Base-by-base conservation (phyloP, 92 coral and sea anemone species). In the Montipora capitata region DNA sequence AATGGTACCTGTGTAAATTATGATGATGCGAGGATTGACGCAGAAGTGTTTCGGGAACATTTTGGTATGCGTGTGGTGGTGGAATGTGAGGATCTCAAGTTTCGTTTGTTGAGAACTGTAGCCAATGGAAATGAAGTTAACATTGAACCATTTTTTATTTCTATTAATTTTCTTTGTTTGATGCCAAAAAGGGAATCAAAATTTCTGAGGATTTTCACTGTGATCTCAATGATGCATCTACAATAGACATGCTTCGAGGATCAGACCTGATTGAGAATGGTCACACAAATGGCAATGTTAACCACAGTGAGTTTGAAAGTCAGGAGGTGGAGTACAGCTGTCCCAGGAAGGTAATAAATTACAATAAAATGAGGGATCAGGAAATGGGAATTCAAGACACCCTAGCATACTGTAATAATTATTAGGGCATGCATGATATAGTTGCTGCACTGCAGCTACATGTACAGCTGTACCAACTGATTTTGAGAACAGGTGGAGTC, bases 181-280 rank as follows among this genome's bases (percentile, higher is more conserved):
- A 98, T 80, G 98, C 94, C 41, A 92, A 96, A 88, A 91, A 87
- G 76, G 98, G 96, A 57, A 92, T 93, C 38, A 97, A 97, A 68
- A 82, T 97, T 45, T 96, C 99, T 0, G 99, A 97, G 74, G 99
- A 97, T 85, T 97, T 97, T 82, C 97, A 89, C 78, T 97, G 99
- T 74, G 99, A 97, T 82, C 92, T 97, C 18, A 96, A 97, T 62
- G 97, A 91, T 68, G 78, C 94, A 3, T 64, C 88, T 56, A 94
- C 93, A 0, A 78, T 80, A 68, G 95, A 97, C 45, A 97, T 97
- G 99, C 63, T 97, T 59, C 76, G 77, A 75, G 92, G 96, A 7
- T 51, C 76, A 7, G 96, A 95, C 16, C 65, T 85, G 5, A 93
- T 89, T 27, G 96, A 94, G 83, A 93, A 95, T 91, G 98, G 96